Evolutionary conservation across 1,140 invertebrate species (phyloP).

Genomic region (Drosophila ohnishii): DNA sequence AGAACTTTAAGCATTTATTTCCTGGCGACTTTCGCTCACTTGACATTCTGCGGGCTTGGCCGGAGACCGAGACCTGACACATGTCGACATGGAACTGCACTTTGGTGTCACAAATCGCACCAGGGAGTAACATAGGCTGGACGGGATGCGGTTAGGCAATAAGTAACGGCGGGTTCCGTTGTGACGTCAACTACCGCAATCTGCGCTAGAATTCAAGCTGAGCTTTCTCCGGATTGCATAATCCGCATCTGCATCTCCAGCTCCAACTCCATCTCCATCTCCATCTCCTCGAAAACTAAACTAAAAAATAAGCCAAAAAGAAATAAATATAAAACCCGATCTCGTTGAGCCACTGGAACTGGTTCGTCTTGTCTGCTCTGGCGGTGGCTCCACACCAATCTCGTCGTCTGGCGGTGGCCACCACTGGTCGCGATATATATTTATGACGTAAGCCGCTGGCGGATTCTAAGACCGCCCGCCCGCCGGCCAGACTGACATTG

Average conservation of each 20-base stretch:
- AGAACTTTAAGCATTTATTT: slow-evolving; percentile 17
- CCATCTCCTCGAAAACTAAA: background rate
- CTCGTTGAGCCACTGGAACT: slow-evolving; percentile 33
- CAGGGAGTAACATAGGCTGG: background rate
- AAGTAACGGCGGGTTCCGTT: slow-evolving; percentile 37
- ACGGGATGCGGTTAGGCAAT: background rate
- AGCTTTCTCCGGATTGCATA: slow-evolving; percentile 50
- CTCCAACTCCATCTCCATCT: background rate
- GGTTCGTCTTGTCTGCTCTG: slow-evolving; percentile 33
- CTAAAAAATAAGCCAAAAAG: background rate
- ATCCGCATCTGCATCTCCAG: slow-evolving; percentile 19
- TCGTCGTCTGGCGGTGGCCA: slow-evolving; percentile 9
- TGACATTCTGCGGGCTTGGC: slow-evolving; percentile 37
- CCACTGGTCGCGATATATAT: slow-evolving; percentile 13
- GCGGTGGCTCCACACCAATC: background rate
- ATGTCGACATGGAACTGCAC: slow-evolving; percentile 19
- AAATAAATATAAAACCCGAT: slow-evolving; percentile 14
- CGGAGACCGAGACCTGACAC: background rate
- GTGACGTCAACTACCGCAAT: slow-evolving; percentile 59
- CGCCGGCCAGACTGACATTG: slow-evolving; percentile 36
- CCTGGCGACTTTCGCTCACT: slow-evolving; percentile 29
- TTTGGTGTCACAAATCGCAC: slow-evolving; percentile 5
- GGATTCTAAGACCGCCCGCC: slow-evolving; percentile 29
- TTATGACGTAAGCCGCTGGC: slow-evolving; percentile 53
- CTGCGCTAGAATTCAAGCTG: slow-evolving; percentile 45